These are phyloP conservation scores for Eurosta solidaginis DNA, from an alignment of 1,140 invertebrate genomes.

Conservation along the genomic window DNA sequence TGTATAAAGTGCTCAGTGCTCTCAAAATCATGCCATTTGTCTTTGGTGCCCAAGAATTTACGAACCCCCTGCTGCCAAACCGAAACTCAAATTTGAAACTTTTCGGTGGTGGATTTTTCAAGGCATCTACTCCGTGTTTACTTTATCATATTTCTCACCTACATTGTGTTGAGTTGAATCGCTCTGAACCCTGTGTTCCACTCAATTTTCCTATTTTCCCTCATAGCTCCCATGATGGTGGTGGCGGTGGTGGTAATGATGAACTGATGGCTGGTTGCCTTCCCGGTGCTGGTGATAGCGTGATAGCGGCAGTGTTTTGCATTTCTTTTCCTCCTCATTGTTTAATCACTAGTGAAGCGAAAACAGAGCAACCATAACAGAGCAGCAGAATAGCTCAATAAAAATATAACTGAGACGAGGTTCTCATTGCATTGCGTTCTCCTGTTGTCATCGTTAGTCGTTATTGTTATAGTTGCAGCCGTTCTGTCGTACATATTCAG, in stretches of 20 bases:
- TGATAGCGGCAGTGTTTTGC: background rate
- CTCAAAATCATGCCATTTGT: background rate
- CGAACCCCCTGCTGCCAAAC: background rate
- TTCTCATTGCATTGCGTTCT: background rate
- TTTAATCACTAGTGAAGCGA: slow-evolving; percentile 6
- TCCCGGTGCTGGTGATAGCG: background rate
- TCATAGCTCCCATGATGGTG: too few relatives aligned
- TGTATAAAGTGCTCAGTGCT: background rate
- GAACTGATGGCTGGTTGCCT: background rate
- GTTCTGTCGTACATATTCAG: background rate
- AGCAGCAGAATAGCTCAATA: slow-evolving; percentile 16
- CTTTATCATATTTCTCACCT: background rate
- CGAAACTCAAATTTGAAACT: background rate
- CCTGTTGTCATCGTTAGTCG: background rate
- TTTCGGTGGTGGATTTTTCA: background rate
- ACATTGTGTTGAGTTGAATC: background rate
- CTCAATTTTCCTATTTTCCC: background rate
- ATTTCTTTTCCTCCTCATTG: slow-evolving; percentile 6
- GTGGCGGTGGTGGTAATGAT: background rate
- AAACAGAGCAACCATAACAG: slow-evolving; percentile 19
- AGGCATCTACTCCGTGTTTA: background rate
- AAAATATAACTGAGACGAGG: background rate
- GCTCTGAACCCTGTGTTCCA: background rate
- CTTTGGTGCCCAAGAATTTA: background rate
- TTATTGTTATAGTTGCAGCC: slow-evolving; percentile 3